Base-by-base conservation (phyloP, 2,797 vertebrate species). In the Artibeus lituratus region DNA sequence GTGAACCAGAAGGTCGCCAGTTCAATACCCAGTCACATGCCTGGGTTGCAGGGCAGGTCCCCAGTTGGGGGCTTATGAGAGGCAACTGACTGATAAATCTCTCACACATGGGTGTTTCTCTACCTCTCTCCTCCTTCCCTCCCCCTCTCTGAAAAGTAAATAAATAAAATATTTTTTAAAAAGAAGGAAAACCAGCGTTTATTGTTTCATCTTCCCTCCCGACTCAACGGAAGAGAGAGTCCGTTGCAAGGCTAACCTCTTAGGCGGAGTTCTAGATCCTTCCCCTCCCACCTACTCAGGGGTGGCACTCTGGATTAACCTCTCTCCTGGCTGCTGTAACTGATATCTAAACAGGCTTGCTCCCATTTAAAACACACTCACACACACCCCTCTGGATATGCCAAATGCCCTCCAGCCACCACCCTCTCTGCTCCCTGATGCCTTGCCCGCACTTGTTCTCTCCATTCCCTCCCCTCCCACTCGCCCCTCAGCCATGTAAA, bases 261-360 rank as follows among this genome's bases (percentile, higher is more conserved):
- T 76, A 32, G 74, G 57, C 42, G 26, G 22, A 32, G 15, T 81
- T 95, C 92, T 94, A 91, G 96, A 44, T 44, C 69, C 80, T 93
- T 72, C 12, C 35, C 83, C 51, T 83, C 84, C 81, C 73, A 35
- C 73, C 57, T 18, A 51, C 73, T 70, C 44, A 19, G 15, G 72
- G 74, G 73, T 22, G 29, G 73, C 26, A 4, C 55, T 90, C 18
- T 69, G 21, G 37, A 39, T 72, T 74, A 90, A 76, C 67, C 55
- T 22, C 29, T 73, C 57, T n/a, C 4, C 65, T 53, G 74, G 51
- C 37, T 29, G 21, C n/a, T 72, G 7, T 82, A 72, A 55, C 3
- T 42, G 62, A 87, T 80, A 67, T 77, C 84, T 80, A 77, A 91
- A 87, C 76, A 73, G 72, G 72, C 87, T 91, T 42, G 55, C 32